These are phyloP conservation scores for Aphidius colemani DNA, from an alignment of 2,888 invertebrate species.

Conservation along the genomic window DNA sequence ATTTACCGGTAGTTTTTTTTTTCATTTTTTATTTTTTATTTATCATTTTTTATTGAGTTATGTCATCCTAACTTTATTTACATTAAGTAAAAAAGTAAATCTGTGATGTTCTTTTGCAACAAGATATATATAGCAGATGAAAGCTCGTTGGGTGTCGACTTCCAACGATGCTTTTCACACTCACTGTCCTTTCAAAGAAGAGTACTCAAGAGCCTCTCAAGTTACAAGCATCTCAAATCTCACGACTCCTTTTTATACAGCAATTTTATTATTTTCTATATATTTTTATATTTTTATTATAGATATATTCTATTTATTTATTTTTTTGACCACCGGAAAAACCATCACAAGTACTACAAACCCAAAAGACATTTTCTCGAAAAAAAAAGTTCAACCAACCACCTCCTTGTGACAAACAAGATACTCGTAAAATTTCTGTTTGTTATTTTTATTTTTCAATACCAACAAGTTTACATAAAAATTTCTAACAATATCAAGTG, in stretches of 20 bases:
- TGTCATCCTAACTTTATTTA: slow-evolving; percentile 25
- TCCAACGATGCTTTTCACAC: slow-evolving; percentile 12
- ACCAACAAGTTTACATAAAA: too few relatives aligned
- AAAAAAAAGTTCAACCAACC: too few relatives aligned
- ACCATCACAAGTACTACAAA: too few relatives aligned
- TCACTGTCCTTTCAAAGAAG: slow-evolving; percentile 31
- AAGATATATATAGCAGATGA: slow-evolving; percentile 11
- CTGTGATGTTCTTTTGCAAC: slow-evolving; percentile 19
- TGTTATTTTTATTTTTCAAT: too few relatives aligned
- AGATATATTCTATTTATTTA: too few relatives aligned
- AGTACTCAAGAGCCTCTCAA: slow-evolving; percentile 32
- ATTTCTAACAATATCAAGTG: too few relatives aligned
- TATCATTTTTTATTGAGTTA: slow-evolving; percentile 33
- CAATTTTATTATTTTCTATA: slow-evolving; percentile 28
- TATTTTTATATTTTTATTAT: too few relatives aligned
- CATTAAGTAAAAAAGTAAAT: slow-evolving; percentile 22
- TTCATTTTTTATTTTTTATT: slow-evolving; percentile 44
- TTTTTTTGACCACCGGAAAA: too few relatives aligned
- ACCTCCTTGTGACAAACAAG: too few relatives aligned
- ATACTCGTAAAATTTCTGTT: too few relatives aligned
- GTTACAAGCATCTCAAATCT: slow-evolving; percentile 33
- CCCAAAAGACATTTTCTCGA: too few relatives aligned
- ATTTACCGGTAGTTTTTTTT: slow-evolving; percentile 41
- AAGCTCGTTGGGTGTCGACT: slow-evolving; percentile 9
- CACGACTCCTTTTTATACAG: slow-evolving; percentile 30